A percentile compares a stretch with the other conserved stretches of the same genome.
These are phyloP conservation scores for Whitmania pigra DNA, from an alignment of 1,140 invertebrate species.

Conservation along the genomic window DNA sequence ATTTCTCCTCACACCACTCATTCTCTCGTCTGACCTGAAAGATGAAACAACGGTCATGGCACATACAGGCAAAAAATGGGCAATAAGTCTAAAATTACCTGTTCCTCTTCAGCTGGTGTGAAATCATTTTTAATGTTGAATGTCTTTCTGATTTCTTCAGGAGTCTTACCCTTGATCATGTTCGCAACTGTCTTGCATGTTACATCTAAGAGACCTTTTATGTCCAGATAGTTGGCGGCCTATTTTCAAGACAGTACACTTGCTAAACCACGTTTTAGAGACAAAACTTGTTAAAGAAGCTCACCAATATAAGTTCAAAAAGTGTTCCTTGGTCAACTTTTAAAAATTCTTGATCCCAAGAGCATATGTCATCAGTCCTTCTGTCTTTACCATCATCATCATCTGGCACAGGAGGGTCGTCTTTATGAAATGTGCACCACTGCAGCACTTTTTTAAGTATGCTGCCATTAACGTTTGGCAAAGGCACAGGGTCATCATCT, in stretches of 20 bases:
- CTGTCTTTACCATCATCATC: conserved; percentile 93
- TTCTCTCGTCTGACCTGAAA: conserved; percentile 65
- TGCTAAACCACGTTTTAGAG: not conserved
- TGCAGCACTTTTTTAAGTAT: conserved; percentile 92
- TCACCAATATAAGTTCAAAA: conserved; percentile 74
- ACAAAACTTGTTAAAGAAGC: conserved; percentile 11
- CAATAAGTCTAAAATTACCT: conserved; percentile 45
- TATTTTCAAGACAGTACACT: conserved; percentile 27
- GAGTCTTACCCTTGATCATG: conserved; percentile 49
- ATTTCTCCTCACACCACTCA: conserved; percentile 77
- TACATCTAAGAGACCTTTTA: conserved; percentile 86
- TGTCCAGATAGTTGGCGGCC: conserved; percentile 97
- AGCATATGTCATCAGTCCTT: conserved; percentile 91
- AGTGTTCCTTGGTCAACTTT: conserved; percentile 88
- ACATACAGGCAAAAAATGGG: not conserved
- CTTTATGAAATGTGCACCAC: conserved; percentile 60
- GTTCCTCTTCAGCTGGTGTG: conserved; percentile 82
- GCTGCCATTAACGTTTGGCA: conserved; percentile 95
- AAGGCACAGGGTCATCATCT: conserved; percentile 70
- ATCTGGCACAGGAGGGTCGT: conserved; percentile 81
- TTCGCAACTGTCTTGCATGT: conserved; percentile 99
- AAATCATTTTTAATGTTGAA: conserved; percentile 99
- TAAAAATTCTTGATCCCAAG: conserved; percentile 97
- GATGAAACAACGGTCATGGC: too few relatives aligned
- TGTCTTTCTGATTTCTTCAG: conserved; percentile 95